These are phyloP conservation scores for Eupithecia centaureata DNA, from an alignment of 2,888 invertebrate genomes.

Conservation along the genomic window DNA sequence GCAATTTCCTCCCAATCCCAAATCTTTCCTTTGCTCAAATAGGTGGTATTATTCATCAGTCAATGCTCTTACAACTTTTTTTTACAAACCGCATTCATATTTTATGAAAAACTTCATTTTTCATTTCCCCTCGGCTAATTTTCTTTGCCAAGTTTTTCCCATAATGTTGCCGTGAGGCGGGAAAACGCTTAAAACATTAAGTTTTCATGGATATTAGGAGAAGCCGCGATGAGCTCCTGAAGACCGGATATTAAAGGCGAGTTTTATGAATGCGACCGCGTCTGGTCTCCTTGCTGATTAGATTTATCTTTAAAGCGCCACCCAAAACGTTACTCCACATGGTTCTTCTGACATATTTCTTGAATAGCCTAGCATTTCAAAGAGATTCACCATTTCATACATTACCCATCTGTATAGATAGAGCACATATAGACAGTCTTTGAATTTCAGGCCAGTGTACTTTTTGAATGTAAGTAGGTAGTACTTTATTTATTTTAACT, in stretches of 20 bases:
- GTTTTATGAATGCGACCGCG: not conserved
- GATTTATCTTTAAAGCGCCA: not conserved
- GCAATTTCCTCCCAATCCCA: not conserved
- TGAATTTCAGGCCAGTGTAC: no score
- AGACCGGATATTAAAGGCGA: constrained; percentile 48
- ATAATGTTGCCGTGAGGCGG: constrained; percentile 20
- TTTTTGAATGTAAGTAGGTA: no score
- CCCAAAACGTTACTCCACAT: not conserved
- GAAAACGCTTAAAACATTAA: constrained; percentile 40
- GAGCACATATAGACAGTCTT: no score
- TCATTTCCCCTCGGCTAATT: constrained; percentile 7
- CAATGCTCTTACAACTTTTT: not conserved
- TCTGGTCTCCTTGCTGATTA: not conserved
- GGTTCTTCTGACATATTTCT: not conserved
- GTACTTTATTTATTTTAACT: no score
- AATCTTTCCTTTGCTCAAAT: not conserved
- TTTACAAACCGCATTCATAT: not conserved
- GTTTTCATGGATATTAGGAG: constrained; percentile 43
- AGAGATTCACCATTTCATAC: no score
- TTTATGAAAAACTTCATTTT: not conserved
- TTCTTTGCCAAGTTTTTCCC: constrained; percentile 8
- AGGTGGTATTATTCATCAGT: not conserved
- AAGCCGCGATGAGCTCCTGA: constrained; percentile 41
- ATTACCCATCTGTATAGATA: no score
- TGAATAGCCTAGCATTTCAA: no score